These are phyloP conservation scores for Gerris buenoi DNA, from an alignment of 1,140 invertebrate species.

Conservation along the genomic window DNA sequence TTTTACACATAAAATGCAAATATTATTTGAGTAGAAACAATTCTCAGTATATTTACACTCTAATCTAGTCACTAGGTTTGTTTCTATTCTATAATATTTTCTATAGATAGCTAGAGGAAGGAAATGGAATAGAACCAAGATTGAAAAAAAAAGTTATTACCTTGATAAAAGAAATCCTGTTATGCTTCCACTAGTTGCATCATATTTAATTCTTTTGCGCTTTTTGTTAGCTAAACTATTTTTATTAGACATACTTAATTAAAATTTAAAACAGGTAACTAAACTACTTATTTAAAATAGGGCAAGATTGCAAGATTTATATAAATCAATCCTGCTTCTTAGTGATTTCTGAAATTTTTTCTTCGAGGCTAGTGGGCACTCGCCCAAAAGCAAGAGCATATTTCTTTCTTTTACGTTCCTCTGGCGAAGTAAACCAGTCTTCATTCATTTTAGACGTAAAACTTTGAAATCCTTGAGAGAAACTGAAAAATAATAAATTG, in stretches of 20 bases:
- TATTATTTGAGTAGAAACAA: no score
- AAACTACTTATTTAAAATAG: background rate
- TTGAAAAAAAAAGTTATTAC: background rate
- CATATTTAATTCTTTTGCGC: background rate
- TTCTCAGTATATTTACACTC: no score
- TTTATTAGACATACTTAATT: background rate
- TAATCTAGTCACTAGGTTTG: no score
- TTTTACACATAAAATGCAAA: no score
- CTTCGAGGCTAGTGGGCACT: background rate
- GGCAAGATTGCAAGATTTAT: no score
- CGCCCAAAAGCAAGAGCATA: background rate
- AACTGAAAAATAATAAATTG: background rate
- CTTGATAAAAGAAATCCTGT: background rate
- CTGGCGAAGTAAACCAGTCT: background rate
- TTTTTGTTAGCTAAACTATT: background rate
- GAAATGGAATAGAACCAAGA: no score
- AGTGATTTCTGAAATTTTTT: background rate
- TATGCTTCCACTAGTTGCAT: background rate
- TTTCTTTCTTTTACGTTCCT: background rate
- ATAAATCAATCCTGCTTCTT: no score
- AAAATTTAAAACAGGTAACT: no score
- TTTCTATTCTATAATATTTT: no score
- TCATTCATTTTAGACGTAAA: background rate
- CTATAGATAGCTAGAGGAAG: no score
- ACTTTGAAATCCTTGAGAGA: background rate